These are phyloP conservation scores for Proterorhinus semilunaris DNA, from an alignment of 2,113 vertebrate species.

Conservation along the genomic window DNA sequence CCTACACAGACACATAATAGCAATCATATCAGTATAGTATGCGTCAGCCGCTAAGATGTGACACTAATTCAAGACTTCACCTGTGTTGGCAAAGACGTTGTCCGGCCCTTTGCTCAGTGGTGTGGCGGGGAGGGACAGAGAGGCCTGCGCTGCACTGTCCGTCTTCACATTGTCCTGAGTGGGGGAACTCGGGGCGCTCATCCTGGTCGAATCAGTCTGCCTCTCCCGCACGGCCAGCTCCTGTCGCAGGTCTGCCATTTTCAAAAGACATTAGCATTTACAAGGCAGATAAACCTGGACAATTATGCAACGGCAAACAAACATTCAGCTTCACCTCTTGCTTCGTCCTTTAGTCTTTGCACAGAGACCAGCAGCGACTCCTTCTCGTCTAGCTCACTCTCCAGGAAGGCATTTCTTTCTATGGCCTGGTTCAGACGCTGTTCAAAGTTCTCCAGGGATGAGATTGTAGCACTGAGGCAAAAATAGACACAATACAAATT, in stretches of 20 bases:
- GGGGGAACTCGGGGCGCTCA: conserved; percentile 91
- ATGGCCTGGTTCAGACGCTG: conserved; percentile 97
- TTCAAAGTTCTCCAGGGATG: conserved; percentile 97
- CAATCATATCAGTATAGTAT: no score
- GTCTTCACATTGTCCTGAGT: conserved; percentile 89
- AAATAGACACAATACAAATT: background rate
- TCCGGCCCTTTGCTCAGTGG: conserved; percentile 89
- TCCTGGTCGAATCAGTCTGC: conserved; percentile 85
- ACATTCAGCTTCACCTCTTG: conserved; percentile 79
- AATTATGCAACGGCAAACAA: conserved; percentile 8
- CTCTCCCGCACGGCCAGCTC: conserved; percentile 92
- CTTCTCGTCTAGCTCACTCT: conserved; percentile 98
- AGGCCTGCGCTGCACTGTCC: conserved; percentile 88
- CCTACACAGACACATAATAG: no score
- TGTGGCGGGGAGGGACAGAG: conserved; percentile 90
- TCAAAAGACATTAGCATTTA: background rate
- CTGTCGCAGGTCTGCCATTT: conserved; percentile 85
- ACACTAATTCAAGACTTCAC: background rate
- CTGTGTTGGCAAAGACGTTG: conserved; percentile 85
- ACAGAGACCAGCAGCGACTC: conserved; percentile 94
- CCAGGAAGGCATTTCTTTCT: conserved; percentile 97
- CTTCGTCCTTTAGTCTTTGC: conserved; percentile 96
- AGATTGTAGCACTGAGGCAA: conserved; percentile 87
- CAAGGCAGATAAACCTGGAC: background rate
- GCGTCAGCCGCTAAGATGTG: background rate